Conservation (phyloP, 2,113 vertebrate genomes). For the Austrofundulus limnaeus region DNA sequence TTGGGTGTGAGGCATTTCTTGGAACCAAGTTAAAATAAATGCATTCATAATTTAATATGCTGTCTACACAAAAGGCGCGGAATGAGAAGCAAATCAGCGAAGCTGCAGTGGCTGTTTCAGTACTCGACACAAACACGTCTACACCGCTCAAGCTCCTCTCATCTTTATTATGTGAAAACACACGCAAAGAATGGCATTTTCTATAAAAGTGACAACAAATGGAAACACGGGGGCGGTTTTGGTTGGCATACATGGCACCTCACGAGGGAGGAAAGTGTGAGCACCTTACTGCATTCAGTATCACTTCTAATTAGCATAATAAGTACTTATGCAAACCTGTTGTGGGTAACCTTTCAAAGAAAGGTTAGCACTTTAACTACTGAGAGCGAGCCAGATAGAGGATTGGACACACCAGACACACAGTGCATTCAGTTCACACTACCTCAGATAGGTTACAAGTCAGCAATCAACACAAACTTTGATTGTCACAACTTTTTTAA, state of each 20-base stretch:
- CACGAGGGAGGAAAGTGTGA: constrained; percentile 33
- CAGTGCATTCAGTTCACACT: not conserved
- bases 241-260: constrained; percentile 7
- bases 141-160: not conserved
- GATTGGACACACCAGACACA: not conserved
- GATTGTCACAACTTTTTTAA: not conserved
- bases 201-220: constrained; percentile 33
- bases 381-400: constrained; percentile 23
- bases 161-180: constrained; percentile 23
- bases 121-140: not conserved
- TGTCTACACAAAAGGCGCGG: constrained; percentile 6
- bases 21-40: not conserved
- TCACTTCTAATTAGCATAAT: constrained; percentile 55
- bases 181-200: constrained; percentile 12
- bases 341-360: constrained; percentile 12
- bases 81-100: not conserved
- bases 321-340: constrained; percentile 55
- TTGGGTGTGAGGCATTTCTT: not conserved
- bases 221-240: constrained; percentile 32
- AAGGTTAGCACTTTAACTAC: constrained; percentile 41
- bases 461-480: constrained; percentile 11
- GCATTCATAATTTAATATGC: constrained; percentile 7
- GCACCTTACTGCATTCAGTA: constrained; percentile 41
- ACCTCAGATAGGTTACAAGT: not conserved
- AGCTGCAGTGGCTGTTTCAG: not conserved